A percentile compares a stretch with the other conserved stretches of the same genome.
phyloP scores from a whole-genome alignment of 2,113 vertebrate species.

The Orientallactaga bullata region DNA sequence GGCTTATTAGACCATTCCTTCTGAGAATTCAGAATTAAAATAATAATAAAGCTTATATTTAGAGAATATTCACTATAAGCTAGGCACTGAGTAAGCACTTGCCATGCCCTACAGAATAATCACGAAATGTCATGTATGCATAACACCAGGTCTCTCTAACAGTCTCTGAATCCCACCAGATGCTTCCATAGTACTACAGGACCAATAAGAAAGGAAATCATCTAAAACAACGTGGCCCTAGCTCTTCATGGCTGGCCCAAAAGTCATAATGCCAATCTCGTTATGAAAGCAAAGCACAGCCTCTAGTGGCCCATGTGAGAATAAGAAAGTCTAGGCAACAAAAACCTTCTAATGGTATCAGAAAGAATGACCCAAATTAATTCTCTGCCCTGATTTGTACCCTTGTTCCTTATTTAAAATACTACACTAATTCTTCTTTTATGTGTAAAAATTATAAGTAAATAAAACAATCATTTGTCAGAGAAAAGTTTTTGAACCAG shows the following conservation, averaged over 20 bases:
- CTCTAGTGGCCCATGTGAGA: conserved; percentile 82
- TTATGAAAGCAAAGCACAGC: conserved; percentile 71
- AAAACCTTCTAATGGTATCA: neutral
- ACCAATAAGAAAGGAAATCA: neutral
- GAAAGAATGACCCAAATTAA: neutral
- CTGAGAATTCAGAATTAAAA: neutral
- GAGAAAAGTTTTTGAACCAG: neutral
- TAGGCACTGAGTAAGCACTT: neutral
- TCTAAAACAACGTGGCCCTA: neutral
- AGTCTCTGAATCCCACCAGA: neutral
- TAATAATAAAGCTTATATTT: neutral
- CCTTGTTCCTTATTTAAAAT: neutral
- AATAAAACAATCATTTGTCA: conserved; percentile 15
- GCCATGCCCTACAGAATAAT: neutral
- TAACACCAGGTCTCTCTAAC: neutral
- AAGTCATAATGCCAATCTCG: rapidly evolving
- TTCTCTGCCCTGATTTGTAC: neutral
- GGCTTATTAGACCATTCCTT: neutral
- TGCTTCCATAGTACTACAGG: neutral
- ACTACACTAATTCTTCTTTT: neutral
- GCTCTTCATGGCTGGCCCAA: neutral
- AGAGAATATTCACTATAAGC: neutral
- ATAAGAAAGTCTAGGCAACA: conserved; percentile 52
- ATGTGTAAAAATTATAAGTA: neutral
- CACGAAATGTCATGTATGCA: neutral